phyloP scores from a whole-genome alignment of 2,113 vertebrate genomes.

The Cromileptes altivelis region DNA sequence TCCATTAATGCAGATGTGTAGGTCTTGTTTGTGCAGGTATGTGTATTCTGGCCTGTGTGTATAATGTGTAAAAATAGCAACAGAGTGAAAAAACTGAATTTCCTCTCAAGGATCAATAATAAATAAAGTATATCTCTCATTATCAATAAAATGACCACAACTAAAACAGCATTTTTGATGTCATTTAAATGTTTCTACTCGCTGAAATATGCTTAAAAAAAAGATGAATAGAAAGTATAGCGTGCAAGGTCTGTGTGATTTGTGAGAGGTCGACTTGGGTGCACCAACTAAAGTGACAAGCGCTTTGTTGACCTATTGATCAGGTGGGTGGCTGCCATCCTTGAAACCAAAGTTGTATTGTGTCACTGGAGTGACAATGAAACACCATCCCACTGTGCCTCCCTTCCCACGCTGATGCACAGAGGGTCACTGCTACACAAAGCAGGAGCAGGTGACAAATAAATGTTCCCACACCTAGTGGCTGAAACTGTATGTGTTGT shows the following conservation, averaged over 20 bases:
- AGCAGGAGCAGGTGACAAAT: constrained; percentile 3
- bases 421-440: constrained; percentile 1
- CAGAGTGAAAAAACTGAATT: no score
- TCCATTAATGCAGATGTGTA: no score
- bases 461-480: not conserved
- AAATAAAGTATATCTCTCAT: no score
- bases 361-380: constrained; percentile 4
- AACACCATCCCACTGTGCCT: not conserved
- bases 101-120: no score
- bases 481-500: not conserved
- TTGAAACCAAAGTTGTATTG: constrained; percentile 18
- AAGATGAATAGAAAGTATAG: not conserved
- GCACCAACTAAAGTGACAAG: constrained; percentile 9
- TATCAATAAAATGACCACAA: constrained; percentile 5
- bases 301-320: not conserved
- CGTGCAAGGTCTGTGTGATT: not conserved
- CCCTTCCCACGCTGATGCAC: not conserved
- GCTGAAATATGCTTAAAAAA: not conserved
- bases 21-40: no score
- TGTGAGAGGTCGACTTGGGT: not conserved
- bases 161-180: not conserved
- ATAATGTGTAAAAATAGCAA: no score
- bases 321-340: not conserved
- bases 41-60: no score
- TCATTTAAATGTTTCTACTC: not conserved